Percentiles rank a stretch among this genome's conserved stretches.
phyloP scores from a whole-genome alignment of 2,888 invertebrate species.

The Cylindroiulus punctatus region DNA sequence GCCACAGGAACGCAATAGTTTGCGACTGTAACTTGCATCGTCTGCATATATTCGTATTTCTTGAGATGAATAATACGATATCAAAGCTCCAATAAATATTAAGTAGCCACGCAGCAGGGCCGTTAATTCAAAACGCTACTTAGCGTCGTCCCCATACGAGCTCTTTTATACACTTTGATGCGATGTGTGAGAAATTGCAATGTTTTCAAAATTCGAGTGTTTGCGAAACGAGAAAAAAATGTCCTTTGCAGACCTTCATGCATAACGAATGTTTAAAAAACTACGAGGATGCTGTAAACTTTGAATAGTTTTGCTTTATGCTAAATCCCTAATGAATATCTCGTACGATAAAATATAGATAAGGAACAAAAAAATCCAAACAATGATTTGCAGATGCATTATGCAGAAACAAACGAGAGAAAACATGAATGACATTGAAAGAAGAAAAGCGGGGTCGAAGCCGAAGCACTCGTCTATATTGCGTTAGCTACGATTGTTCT shows the following conservation, averaged over 20 bases:
- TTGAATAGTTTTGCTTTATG: conserved; percentile 7
- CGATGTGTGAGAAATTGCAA: background rate
- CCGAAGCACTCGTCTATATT: background rate
- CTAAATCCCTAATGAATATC: conserved; percentile 29
- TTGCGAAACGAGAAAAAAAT: background rate
- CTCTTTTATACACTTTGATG: too few relatives aligned
- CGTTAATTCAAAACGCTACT: too few relatives aligned
- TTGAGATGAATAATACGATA: too few relatives aligned
- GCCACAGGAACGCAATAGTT: background rate
- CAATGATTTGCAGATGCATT: conserved; percentile 7
- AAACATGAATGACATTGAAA: background rate
- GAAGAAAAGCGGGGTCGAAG: background rate
- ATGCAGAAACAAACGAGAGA: background rate
- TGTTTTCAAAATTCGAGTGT: background rate
- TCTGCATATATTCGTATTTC: too few relatives aligned
- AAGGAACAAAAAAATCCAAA: background rate
- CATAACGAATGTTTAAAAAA: background rate
- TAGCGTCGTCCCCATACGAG: too few relatives aligned
- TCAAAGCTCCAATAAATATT: background rate
- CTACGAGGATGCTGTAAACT: background rate
- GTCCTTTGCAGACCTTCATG: background rate
- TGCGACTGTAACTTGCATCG: too few relatives aligned
- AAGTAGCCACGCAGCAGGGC: too few relatives aligned
- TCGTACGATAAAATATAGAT: conserved; percentile 8
- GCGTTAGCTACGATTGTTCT: background rate